Conservation (phyloP, 2,888 invertebrate species). For the Scelioninae gen. 2 region DNA sequence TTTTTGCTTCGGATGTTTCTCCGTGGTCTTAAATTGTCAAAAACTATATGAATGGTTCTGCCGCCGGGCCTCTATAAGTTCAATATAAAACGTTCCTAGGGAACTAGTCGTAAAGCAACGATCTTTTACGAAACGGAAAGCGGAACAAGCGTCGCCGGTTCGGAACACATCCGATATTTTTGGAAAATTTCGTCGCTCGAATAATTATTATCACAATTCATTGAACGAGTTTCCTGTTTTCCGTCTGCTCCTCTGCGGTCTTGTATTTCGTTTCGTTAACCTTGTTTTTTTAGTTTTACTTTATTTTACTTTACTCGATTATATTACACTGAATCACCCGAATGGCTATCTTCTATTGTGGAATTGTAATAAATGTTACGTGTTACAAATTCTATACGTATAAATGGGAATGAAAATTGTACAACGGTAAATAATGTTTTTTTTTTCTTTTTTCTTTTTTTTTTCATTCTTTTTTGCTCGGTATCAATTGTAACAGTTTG, state of each 20-base stretch:
- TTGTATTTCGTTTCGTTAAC: not conserved
- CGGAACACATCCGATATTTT: no score
- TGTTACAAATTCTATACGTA: no score
- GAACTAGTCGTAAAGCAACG: constrained; percentile 17
- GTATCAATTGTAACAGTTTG: no score
- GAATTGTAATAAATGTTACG: no score
- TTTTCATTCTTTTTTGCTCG: no score
- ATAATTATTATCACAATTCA: constrained; percentile 49
- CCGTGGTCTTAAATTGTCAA: constrained; percentile 33
- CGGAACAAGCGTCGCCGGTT: constrained; percentile 15
- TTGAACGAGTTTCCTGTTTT: constrained; percentile 41
- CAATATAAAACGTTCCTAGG: constrained; percentile 27
- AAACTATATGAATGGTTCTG: constrained; percentile 50
- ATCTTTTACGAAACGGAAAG: constrained; percentile 1
- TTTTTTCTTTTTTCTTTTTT: no score
- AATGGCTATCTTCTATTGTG: no score
- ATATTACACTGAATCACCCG: no score
- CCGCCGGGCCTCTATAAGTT: not conserved
- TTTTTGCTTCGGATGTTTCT: constrained; percentile 29
- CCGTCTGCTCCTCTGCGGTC: not conserved
- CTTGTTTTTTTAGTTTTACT: not conserved
- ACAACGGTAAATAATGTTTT: no score
- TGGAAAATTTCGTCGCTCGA: constrained; percentile 10
- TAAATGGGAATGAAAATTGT: no score
- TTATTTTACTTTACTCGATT: not conserved